phyloP scores from a whole-genome alignment of 2,888 invertebrate genomes.

The Chrysolina haemoptera region DNA sequence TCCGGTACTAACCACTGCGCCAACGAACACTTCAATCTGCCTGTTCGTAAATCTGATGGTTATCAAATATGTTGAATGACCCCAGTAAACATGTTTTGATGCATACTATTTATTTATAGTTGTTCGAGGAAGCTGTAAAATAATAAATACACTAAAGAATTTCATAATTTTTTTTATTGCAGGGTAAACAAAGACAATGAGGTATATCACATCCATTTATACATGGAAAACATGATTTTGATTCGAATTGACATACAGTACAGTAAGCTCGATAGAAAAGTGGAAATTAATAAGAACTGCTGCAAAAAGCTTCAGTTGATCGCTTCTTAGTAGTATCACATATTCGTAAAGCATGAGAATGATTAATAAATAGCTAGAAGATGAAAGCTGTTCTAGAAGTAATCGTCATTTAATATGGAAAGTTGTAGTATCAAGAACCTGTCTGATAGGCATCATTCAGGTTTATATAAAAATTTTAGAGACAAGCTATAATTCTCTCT shows the following conservation, averaged over 20 bases:
- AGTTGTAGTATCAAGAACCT: not conserved
- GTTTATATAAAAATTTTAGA: no score
- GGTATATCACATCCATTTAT: conserved; percentile 61
- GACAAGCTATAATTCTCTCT: no score
- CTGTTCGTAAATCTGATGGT: no score
- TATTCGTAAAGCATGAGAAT: conserved; percentile 29
- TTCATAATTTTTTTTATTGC: conserved; percentile 40
- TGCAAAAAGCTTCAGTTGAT: conserved; percentile 50
- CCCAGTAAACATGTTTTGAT: no score
- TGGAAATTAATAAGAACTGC: conserved; percentile 43
- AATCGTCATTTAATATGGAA: not conserved
- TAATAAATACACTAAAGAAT: no score
- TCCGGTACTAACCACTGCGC: no score
- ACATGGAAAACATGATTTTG: conserved; percentile 57
- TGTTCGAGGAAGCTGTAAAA: no score
- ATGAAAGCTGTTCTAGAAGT: not conserved
- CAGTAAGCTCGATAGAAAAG: conserved; percentile 68
- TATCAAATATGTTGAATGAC: no score
- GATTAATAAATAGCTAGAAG: not conserved
- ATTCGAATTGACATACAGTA: conserved; percentile 70
- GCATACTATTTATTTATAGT: no score
- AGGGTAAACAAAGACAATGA: conserved; percentile 58
- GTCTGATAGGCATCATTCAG: not conserved
- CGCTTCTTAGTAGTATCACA: conserved; percentile 50
- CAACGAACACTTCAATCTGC: no score